Evolutionary conservation across 2,888 invertebrate genomes (phyloP).

Genomic region (Hecatera dysodea): DNA sequence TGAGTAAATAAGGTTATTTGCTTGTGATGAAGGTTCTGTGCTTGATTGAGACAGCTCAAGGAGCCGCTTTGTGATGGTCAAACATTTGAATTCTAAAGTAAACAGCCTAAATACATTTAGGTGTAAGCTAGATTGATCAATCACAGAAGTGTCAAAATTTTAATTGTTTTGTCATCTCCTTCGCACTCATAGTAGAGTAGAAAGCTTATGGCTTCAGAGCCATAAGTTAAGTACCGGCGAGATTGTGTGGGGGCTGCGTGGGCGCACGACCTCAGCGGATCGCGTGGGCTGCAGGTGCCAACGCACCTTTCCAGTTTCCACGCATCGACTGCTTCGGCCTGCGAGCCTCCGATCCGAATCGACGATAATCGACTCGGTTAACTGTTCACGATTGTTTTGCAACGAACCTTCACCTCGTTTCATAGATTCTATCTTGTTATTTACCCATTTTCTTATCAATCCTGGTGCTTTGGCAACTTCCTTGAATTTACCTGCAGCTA

Average conservation of each 20-base stretch:
- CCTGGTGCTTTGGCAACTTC: constrained; percentile 55
- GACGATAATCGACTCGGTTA: constrained; percentile 68
- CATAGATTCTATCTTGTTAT: constrained; percentile 64
- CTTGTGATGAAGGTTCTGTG: background rate
- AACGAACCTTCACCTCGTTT: constrained; percentile 72
- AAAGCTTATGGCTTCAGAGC: constrained; percentile 39
- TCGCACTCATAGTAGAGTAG: constrained; percentile 48
- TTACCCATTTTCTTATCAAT: constrained; percentile 59
- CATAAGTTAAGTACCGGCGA: constrained; percentile 58
- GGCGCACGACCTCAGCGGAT: constrained; percentile 82
- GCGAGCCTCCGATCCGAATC: constrained; percentile 70
- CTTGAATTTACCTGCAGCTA: constrained; percentile 39
- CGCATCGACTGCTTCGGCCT: constrained; percentile 70
- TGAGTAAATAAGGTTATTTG: background rate
- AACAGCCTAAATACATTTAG: constrained; percentile 41
- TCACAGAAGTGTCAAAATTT: constrained; percentile 61
- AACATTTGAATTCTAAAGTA: constrained; percentile 1
- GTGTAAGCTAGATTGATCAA: constrained; percentile 44
- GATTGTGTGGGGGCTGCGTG: constrained; percentile 74
- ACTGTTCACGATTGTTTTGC: constrained; percentile 70
- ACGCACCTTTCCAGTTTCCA: constrained; percentile 87
- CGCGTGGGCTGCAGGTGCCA: constrained; percentile 89
- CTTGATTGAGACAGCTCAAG: background rate
- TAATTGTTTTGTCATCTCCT: constrained; percentile 57
- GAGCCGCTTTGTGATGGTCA: background rate